Percentiles rank a stretch among this genome's conserved stretches.
Conservation (phyloP, 2,888 invertebrate genomes). For the Hydraecia micacea region DNA sequence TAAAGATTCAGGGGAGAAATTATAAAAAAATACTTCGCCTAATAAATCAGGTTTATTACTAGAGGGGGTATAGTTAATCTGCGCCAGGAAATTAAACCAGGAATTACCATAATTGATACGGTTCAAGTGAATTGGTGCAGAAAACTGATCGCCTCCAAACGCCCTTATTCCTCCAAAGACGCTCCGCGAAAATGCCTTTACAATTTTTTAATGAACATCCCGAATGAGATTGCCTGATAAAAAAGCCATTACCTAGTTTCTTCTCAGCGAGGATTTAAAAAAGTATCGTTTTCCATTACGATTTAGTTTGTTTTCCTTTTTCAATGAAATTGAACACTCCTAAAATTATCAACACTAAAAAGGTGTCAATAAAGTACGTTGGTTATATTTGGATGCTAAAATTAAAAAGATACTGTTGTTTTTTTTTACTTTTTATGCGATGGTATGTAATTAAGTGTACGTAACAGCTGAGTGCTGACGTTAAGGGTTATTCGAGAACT, state of each 20-base stretch:
- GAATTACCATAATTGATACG: slow-evolving; percentile 90
- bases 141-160: slow-evolving; percentile 85
- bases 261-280: slow-evolving; percentile 42
- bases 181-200: slow-evolving; percentile 72
- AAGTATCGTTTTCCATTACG: slow-evolving; percentile 58
- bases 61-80: slow-evolving; percentile 85
- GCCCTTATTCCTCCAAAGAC: slow-evolving; percentile 67
- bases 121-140: slow-evolving; percentile 85
- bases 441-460: slow-evolving; percentile 51
- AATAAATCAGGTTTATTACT: slow-evolving; percentile 88
- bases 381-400: slow-evolving; percentile 60
- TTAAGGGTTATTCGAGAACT: slow-evolving; percentile 47
- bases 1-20: slow-evolving; percentile 67
- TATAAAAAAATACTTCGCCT: slow-evolving; percentile 78
- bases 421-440: slow-evolving; percentile 42
- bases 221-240: slow-evolving; percentile 77
- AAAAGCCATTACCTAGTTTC: slow-evolving; percentile 66
- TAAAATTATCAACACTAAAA: slow-evolving; percentile 59
- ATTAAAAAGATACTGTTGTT: slow-evolving; percentile 49
- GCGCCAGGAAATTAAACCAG: slow-evolving; percentile 88
- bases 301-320: slow-evolving; percentile 42
- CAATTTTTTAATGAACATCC: slow-evolving; percentile 77
- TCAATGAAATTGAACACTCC: slow-evolving; percentile 52
- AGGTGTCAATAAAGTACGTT: slow-evolving; percentile 49
- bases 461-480: slow-evolving; percentile 48